phyloP scores from a whole-genome alignment of 1,140 invertebrate species.

The Cotesia glomerata region DNA sequence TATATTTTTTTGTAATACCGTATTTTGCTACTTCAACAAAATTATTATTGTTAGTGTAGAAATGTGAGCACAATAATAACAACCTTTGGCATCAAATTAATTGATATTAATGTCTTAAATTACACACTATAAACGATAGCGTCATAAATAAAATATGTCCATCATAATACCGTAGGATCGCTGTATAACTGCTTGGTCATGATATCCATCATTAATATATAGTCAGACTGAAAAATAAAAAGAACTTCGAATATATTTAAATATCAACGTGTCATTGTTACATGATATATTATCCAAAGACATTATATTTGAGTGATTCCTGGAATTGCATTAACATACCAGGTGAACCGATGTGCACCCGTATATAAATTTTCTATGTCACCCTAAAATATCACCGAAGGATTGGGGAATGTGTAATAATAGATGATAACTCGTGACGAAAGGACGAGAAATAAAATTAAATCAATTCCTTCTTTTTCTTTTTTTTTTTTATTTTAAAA shows the following conservation, averaged over 20 bases:
- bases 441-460: constrained; percentile 20
- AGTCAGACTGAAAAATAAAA: neutral
- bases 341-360: neutral
- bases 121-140: neutral
- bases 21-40: no score
- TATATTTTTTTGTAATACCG: no score
- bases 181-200: no score
- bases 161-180: neutral
- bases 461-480: constrained; percentile 3
- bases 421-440: constrained; percentile 28
- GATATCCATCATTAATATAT: no score
- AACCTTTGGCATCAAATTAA: no score
- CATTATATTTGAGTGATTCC: neutral
- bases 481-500: no score
- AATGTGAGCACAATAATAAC: no score
- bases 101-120: neutral
- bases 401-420: constrained; percentile 19
- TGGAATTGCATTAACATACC: neutral
- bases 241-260: neutral
- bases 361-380: neutral
- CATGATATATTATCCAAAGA: neutral
- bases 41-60: no score
- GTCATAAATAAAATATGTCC: neutral
- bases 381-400: neutral
- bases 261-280: neutral